Base-by-base conservation (phyloP, 64 coral and sea anemone genomes). In the Dendronephthya gigantea region DNA sequence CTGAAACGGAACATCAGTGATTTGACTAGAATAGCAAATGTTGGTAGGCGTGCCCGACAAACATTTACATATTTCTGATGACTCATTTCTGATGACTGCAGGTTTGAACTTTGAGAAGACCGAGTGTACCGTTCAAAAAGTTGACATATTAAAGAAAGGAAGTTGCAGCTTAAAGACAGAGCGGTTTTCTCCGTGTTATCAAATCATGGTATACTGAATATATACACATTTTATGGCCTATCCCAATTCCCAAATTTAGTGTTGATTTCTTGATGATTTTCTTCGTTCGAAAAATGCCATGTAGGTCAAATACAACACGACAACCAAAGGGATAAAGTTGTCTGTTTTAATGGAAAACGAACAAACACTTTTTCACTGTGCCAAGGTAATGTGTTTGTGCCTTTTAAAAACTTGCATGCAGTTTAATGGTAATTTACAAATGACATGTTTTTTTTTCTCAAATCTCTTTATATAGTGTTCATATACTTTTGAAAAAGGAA, bases 261-360 rank as follows among this genome's bases (percentile, higher is more conserved):
- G 13, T 17, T 3, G 22, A 83, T 19, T 40, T 12, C 6, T n/a
- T 40, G 82, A 23, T 45, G 27, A 41, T 47, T 83, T 40, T 22
- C n/a, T 40, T 12, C 39, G 38, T 2, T 55, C 34, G 43, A 40
- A 32, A 41, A 84, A 41, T n/a, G 29, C 23, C 13, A 19, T 90
- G 51, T n/a, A 75, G 69, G 69, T 75, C 1, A 37, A 31, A 37
- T 75, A 75, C 35, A 75, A 75, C 69, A 33, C 69, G 30, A 75
- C 23, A 37, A 37, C 85, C 66, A 50, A 47, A 85, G 32, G n/a
- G n/a, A 88, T 90, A 14, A 23, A 48, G 25, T 88, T 93, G 34
- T 88, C 90, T 28, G 66, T 93, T 40, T 79, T 96, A n/a, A 92
- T 96, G 89, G 94, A 96, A 86, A 93, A 96, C 40, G 94, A 96